Evolutionary conservation across 2,888 invertebrate genomes (phyloP).

Genomic region (Empis stercorea): DNA sequence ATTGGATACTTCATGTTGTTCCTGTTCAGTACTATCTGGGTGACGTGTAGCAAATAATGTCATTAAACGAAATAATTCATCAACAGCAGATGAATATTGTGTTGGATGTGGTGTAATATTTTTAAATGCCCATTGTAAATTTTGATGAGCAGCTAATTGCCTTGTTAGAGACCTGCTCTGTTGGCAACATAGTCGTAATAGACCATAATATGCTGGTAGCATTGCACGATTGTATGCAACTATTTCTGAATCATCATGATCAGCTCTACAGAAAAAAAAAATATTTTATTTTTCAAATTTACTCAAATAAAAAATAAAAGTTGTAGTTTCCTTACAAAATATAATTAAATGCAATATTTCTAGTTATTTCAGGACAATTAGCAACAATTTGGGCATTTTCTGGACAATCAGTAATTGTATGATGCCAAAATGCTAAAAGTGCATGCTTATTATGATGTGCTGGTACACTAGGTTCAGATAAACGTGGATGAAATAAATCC

Average conservation of each 20-base stretch:
- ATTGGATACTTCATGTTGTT: conserved; percentile 67
- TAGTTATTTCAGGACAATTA: conserved; percentile 74
- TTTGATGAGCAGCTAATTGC: conserved; percentile 81
- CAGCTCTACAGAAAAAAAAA: conserved; percentile 54
- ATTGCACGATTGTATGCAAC: conserved; percentile 87
- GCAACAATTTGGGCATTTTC: conserved; percentile 84
- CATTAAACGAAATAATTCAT: conserved; percentile 83
- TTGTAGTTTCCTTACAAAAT: conserved; percentile 92
- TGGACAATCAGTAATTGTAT: conserved; percentile 81
- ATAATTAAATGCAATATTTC: conserved; percentile 93
- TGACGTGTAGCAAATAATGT: conserved; percentile 76
- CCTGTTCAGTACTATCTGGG: conserved; percentile 62
- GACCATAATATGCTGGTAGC: conserved; percentile 85
- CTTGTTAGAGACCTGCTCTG: conserved; percentile 76
- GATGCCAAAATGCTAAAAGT: conserved; percentile 84
- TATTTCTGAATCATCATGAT: conserved; percentile 93
- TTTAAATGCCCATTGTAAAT: conserved; percentile 93
- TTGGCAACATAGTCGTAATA: conserved; percentile 80
- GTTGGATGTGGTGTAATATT: conserved; percentile 94
- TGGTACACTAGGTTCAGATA: conserved; percentile 88
- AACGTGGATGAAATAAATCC: conserved; percentile 87
- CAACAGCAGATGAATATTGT: conserved; percentile 84
- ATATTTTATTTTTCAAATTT: conserved; percentile 16
- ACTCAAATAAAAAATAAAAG: too few species aligned
- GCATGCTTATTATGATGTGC: conserved; percentile 94